phyloP scores from a whole-genome alignment of 1,140 invertebrate species.

The Nasonia longicornis region DNA sequence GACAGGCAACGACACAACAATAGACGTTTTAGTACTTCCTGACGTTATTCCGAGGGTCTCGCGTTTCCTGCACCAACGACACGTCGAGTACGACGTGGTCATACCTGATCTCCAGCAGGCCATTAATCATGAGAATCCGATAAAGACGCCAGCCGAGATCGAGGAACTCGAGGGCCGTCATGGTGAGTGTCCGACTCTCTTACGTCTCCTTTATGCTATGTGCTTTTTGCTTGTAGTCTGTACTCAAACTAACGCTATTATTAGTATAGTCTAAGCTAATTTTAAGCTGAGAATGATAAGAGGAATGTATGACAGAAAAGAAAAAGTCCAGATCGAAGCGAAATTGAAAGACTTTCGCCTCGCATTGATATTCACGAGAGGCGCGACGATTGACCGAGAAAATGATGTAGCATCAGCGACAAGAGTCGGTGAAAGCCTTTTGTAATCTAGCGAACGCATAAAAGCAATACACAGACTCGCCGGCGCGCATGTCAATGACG shows the following conservation, averaged over 20 bases:
- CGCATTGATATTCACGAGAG: constrained; percentile 15
- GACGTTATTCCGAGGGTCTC: constrained; percentile 69
- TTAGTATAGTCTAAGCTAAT: too few species aligned
- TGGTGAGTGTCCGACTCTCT: constrained; percentile 68
- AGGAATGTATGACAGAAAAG: too few species aligned
- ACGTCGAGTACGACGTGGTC: constrained; percentile 72
- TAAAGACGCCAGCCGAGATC: constrained; percentile 72
- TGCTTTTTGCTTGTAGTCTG: too few species aligned
- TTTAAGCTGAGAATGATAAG: too few species aligned
- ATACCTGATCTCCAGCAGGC: constrained; percentile 82
- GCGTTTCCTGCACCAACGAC: constrained; percentile 59
- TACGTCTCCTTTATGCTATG: too few species aligned
- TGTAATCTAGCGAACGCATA: neutral
- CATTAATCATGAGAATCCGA: constrained; percentile 83
- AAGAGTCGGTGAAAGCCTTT: constrained; percentile 21
- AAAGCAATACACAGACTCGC: constrained; percentile 16
- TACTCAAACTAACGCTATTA: neutral
- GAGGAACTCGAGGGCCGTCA: constrained; percentile 77
- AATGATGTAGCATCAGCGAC: neutral
- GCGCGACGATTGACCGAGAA: neutral
- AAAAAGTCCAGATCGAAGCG: neutral
- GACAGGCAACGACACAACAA: constrained; percentile 75
- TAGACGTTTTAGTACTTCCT: constrained; percentile 77
- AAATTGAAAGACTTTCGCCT: neutral
- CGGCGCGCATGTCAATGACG: neutral